Percentiles rank a stretch among this genome's conserved stretches.
Evolutionary conservation across 2,888 invertebrate genomes (phyloP).

Genomic region (Eristalis intricaria): DNA sequence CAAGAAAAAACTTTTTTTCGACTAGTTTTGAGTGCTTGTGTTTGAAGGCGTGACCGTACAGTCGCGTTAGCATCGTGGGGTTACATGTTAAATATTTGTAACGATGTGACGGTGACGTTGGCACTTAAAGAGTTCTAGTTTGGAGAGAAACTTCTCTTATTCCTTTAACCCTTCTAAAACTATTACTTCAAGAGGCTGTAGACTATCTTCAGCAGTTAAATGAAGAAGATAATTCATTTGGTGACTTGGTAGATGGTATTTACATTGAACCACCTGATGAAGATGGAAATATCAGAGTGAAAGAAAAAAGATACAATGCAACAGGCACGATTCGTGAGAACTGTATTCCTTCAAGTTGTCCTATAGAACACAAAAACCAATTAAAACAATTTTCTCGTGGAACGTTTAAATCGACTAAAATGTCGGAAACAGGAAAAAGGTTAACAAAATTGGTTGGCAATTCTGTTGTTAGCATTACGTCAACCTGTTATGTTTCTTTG

Average conservation of each 20-base stretch:
- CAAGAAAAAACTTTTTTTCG: not conserved
- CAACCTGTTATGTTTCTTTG: conserved; percentile 47
- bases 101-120: not conserved
- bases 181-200: conserved; percentile 8
- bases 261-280: conserved; percentile 24
- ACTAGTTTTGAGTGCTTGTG: conserved; percentile 20
- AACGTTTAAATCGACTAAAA: conserved; percentile 5
- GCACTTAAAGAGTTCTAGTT: conserved; percentile 2
- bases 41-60: too few species aligned
- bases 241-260: conserved; percentile 15
- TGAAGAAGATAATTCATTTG: conserved; percentile 8
- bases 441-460: conserved; percentile 75
- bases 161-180: conserved; percentile 18
- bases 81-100: too few species aligned
- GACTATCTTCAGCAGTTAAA: conserved; percentile 19
- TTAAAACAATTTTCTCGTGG: conserved; percentile 52
- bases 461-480: conserved; percentile 73
- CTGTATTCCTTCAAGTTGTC: conserved; percentile 14
- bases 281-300: conserved; percentile 15
- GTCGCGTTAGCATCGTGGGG: too few species aligned
- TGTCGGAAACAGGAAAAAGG: conserved; percentile 63
- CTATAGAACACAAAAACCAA: conserved; percentile 27
- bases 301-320: conserved; percentile 20
- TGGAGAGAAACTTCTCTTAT: not conserved
- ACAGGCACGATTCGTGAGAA: conserved; percentile 23